These are phyloP conservation scores for Papilio helenus DNA, from an alignment of 1,140 invertebrate species.

Conservation along the genomic window DNA sequence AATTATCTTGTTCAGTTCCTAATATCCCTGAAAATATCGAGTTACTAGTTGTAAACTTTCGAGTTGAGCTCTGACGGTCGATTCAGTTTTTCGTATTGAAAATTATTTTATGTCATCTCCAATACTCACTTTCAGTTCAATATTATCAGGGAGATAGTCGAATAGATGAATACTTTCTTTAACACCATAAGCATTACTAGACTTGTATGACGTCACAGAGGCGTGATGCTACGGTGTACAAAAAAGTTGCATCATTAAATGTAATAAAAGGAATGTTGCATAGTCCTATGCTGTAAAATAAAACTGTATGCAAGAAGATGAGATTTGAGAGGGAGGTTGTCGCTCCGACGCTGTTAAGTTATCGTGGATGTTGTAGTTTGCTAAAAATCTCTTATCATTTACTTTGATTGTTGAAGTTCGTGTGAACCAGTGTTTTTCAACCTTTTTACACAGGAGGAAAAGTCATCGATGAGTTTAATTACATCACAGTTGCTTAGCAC, in stretches of 20 bases:
- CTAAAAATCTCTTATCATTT: constrained; percentile 32
- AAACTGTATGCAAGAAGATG: no score
- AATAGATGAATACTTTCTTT: neutral
- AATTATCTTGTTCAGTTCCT: neutral
- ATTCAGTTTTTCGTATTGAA: neutral
- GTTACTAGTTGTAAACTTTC: neutral
- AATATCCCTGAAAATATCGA: no score
- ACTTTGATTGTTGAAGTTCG: constrained; percentile 10
- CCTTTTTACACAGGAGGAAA: neutral
- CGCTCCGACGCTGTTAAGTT: neutral
- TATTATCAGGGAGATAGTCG: no score
- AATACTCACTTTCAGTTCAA: no score
- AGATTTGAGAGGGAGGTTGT: neutral
- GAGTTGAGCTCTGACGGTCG: neutral
- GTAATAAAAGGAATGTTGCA: neutral
- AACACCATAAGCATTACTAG: neutral
- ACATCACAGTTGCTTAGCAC: no score
- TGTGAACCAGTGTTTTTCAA: neutral
- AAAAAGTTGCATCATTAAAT: neutral
- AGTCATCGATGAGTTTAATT: neutral
- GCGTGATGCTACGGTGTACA: neutral
- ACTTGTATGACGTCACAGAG: neutral
- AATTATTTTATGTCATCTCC: no score
- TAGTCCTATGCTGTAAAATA: no score
- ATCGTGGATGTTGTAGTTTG: constrained; percentile 31